Conservation (phyloP, 2,797 vertebrate species). For the Botia almorhae region DNA sequence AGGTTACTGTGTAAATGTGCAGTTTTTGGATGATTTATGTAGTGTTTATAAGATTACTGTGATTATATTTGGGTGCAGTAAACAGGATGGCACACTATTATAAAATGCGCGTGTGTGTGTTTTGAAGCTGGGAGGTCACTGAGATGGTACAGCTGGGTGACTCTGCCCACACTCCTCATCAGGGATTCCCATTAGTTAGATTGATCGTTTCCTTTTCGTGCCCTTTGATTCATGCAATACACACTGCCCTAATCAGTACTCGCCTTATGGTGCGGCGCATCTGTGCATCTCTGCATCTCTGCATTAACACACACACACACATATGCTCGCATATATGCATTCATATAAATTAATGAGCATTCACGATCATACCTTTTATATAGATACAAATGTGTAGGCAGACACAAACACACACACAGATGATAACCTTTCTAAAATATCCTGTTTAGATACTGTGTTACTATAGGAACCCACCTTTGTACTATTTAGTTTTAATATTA, state of each 20-base stretch:
- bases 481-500: too few species aligned
- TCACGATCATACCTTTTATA: constrained; percentile 4
- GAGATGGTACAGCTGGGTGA: constrained; percentile 78
- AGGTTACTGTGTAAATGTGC: not conserved
- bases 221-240: constrained; percentile 84
- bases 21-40: not conserved
- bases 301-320: constrained; percentile 65
- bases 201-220: constrained; percentile 82
- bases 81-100: not conserved
- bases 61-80: constrained; percentile 52
- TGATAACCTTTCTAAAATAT: not conserved
- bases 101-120: constrained; percentile 23
- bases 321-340: constrained; percentile 20
- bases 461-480: not conserved
- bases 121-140: constrained; percentile 75
- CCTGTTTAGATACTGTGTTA: not conserved
- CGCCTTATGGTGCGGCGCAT: constrained; percentile 80
- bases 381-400: constrained; percentile 26
- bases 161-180: constrained; percentile 70
- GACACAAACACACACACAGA: constrained; percentile 14
- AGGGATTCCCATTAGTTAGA: constrained; percentile 84
- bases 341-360: constrained; percentile 60
- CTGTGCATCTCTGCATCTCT: constrained; percentile 74
- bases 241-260: constrained; percentile 81
- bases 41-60: constrained; percentile 13